A percentile compares a stretch with the other conserved stretches of the same genome.
Evolutionary conservation across 2,113 vertebrate species (phyloP).

Genomic region (Apeltes quadracus): DNA sequence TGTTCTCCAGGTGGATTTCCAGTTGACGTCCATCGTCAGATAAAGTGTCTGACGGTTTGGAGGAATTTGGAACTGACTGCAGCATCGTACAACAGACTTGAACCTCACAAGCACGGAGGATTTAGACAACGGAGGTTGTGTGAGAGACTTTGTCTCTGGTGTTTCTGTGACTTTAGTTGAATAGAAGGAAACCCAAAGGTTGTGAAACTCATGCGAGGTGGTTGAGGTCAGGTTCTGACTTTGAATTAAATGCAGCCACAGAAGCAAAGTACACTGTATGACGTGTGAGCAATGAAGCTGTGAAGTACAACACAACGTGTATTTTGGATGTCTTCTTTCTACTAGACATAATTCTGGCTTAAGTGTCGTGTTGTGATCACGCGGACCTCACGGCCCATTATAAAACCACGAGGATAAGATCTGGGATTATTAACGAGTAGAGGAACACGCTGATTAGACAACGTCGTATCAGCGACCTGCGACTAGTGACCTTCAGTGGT

Average conservation of each 20-base stretch:
- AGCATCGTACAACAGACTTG: neutral
- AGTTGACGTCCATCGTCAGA: neutral
- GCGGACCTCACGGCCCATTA: neutral
- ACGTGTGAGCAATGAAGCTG: neutral
- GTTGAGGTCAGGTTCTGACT: neutral
- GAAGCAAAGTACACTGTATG: too few species aligned
- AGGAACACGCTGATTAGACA: conserved; percentile 4
- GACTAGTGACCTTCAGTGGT: neutral
- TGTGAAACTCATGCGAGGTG: neutral
- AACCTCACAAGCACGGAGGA: neutral
- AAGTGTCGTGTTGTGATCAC: neutral
- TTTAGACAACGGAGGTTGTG: neutral
- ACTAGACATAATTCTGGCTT: neutral
- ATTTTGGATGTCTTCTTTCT: neutral
- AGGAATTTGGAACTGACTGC: neutral
- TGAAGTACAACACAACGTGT: neutral
- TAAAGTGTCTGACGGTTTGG: neutral
- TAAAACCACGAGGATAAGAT: conserved; percentile 24
- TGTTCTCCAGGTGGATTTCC: neutral
- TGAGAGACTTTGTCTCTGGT: neutral
- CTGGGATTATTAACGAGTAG: conserved; percentile 28
- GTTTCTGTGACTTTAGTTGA: neutral
- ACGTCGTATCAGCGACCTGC: neutral
- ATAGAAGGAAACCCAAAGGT: neutral
- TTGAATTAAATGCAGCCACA: too few species aligned